phyloP scores from a whole-genome alignment of 2,797 vertebrate species.

The Coilia nasus region DNA sequence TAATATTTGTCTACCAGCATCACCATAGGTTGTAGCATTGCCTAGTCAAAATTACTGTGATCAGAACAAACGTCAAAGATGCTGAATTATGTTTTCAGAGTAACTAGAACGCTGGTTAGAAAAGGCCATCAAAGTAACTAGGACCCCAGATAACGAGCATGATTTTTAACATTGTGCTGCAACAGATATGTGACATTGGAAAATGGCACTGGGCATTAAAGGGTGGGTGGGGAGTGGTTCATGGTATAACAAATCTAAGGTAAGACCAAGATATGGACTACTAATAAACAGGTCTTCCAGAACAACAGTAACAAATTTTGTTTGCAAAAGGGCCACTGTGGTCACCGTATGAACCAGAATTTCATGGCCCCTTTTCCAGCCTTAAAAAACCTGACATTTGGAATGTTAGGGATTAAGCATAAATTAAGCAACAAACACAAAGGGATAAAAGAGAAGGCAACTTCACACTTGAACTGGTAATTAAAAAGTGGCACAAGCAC shows the following conservation, averaged over 20 bases:
- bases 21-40: not conserved
- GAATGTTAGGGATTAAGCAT: not conserved
- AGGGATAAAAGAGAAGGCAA: not conserved
- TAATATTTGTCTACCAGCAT: not conserved
- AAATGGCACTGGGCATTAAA: not conserved
- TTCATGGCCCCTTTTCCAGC: not conserved
- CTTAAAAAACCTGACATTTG: not conserved
- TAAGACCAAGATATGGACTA: not conserved
- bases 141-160: not conserved
- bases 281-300: not conserved
- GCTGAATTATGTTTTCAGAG: not conserved
- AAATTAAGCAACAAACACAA: not conserved
- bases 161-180: not conserved
- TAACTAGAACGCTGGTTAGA: not conserved
- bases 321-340: not conserved
- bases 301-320: not conserved
- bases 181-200: not conserved
- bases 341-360: not conserved
- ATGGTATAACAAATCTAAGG: not conserved
- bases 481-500: not conserved
- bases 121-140: slow-evolving; percentile 5
- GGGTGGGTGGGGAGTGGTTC: too few relatives aligned
- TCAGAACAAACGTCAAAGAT: not conserved
- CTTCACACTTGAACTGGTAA: not conserved
- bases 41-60: not conserved